Evolutionary conservation across 2,888 invertebrate genomes (phyloP).

Genomic region (Oxystoma pomonae): DNA sequence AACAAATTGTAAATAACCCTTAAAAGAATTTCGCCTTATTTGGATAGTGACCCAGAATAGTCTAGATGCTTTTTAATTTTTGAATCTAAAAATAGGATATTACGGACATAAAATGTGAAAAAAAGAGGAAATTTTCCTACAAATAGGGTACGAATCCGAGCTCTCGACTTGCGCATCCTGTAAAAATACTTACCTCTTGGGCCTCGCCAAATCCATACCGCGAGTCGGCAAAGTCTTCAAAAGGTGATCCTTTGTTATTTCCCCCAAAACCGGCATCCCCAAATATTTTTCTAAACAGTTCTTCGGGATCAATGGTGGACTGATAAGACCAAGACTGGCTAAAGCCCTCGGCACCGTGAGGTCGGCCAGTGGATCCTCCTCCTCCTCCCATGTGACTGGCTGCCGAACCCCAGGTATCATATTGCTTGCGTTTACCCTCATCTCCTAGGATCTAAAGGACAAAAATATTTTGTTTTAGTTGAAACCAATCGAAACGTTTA

Average conservation of each 20-base stretch:
- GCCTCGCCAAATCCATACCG: conserved; percentile 88
- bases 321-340: conserved; percentile 76
- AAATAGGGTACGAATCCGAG: too few species aligned
- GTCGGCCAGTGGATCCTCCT: conserved; percentile 45
- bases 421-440: conserved; percentile 85
- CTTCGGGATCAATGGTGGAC: conserved; percentile 90
- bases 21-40: too few species aligned
- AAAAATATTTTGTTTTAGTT: too few species aligned
- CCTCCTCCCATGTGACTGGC: conserved; percentile 81
- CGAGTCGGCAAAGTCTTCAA: conserved; percentile 85
- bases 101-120: too few species aligned
- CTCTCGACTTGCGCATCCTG: background rate
- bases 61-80: too few species aligned
- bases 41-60: too few species aligned
- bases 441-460: conserved; percentile 83
- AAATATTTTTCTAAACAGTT: conserved; percentile 94
- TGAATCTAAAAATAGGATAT: too few species aligned
- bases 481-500: too few species aligned
- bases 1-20: too few species aligned
- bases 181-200: conserved; percentile 65
- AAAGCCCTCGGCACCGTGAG: conserved; percentile 59
- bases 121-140: too few species aligned
- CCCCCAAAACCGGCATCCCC: conserved; percentile 72
- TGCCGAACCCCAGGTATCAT: conserved; percentile 89
- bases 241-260: conserved; percentile 48